These are phyloP conservation scores for Centropristis striata DNA, from an alignment of 2,113 vertebrate genomes.

Conservation along the genomic window DNA sequence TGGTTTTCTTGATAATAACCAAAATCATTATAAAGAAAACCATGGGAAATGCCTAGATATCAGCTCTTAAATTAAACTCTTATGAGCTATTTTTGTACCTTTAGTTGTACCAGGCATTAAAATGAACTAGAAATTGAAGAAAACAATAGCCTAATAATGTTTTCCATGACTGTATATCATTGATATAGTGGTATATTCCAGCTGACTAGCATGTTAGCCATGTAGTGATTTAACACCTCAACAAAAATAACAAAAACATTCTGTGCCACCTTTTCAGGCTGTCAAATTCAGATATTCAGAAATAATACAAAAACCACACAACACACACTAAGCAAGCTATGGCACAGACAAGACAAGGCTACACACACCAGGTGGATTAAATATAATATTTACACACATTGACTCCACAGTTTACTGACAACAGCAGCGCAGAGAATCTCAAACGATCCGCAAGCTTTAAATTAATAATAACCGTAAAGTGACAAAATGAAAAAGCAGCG, in stretches of 20 bases:
- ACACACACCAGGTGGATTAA: conserved; percentile 4
- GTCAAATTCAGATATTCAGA: not conserved
- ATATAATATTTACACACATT: conserved; percentile 8
- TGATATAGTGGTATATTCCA: not conserved
- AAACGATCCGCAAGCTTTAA: conserved; percentile 16
- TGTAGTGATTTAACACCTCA: no score
- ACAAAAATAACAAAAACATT: not conserved
- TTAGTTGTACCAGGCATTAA: no score
- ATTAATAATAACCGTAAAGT: conserved; percentile 11
- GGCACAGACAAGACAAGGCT: not conserved
- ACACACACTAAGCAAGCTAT: not conserved
- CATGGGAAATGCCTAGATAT: no score
- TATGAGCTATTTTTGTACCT: no score
- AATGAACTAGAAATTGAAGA: no score
- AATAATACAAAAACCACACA: not conserved
- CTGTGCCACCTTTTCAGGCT: not conserved
- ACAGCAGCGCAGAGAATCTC: not conserved
- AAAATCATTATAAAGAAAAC: no score
- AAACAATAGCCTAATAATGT: no score
- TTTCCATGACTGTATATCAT: no score
- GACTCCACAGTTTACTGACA: not conserved
- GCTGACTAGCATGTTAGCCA: no score
- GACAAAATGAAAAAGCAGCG: conserved; percentile 12
- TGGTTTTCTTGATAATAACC: no score
- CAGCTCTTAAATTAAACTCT: no score